Conservation (phyloP, 2,888 invertebrate species). For the Lottia gigantea region DNA sequence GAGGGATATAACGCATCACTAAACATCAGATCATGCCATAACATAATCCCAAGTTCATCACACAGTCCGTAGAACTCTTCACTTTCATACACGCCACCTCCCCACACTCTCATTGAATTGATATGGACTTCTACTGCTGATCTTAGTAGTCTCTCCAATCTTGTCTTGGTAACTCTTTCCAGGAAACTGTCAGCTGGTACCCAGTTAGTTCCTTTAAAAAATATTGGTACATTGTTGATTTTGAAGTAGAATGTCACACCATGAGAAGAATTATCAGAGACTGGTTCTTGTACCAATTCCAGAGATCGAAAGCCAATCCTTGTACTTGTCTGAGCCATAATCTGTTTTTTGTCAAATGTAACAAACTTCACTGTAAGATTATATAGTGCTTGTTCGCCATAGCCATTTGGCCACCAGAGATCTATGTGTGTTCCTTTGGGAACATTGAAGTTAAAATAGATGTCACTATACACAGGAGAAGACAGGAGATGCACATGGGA, state of each 20-base stretch:
- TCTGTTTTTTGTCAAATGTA: conserved; percentile 28
- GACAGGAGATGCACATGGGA: no score
- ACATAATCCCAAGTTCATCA: conserved; percentile 88
- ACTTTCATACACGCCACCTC: conserved; percentile 91
- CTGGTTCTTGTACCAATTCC: conserved; percentile 80
- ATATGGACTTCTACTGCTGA: conserved; percentile 84
- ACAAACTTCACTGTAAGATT: conserved; percentile 69
- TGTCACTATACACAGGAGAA: no score
- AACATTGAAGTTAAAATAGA: no score
- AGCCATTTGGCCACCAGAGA: conserved; percentile 95
- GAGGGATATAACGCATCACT: conserved; percentile 95
- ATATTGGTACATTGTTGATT: conserved; percentile 87
- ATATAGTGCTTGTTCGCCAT: conserved; percentile 78
- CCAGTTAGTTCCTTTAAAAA: conserved; percentile 94
- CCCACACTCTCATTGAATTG: conserved; percentile 97
- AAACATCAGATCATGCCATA: conserved; percentile 99
- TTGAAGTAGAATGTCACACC: conserved; percentile 82
- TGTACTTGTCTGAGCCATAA: conserved; percentile 71
- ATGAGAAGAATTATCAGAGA: conserved; percentile 56
- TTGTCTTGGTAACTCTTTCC: conserved; percentile 75
- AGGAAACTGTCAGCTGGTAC: conserved; percentile 89
- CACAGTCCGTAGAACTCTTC: conserved; percentile 87
- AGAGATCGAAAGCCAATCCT: conserved; percentile 87
- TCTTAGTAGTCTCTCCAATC: conserved; percentile 75
- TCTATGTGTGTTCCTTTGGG: conserved; percentile 66